phyloP scores from a whole-genome alignment of 2,888 invertebrate genomes.

The Clistopyga incitator region DNA sequence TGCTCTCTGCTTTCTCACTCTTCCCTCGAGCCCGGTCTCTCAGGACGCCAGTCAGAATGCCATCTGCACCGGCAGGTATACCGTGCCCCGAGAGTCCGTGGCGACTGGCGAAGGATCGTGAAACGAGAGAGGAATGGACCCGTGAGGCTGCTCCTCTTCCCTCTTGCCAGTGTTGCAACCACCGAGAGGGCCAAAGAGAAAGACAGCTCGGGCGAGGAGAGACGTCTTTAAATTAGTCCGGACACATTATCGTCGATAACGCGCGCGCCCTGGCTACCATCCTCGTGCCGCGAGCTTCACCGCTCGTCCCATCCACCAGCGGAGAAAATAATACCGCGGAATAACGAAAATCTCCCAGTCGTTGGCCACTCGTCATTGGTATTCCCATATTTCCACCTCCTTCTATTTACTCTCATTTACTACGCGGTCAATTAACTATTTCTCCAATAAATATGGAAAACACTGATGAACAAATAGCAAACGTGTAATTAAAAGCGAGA shows the following conservation, averaged over 20 bases:
- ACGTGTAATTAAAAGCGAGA: too few species aligned
- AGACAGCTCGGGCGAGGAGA: conserved; percentile 72
- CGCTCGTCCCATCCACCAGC: not conserved
- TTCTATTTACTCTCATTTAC: not conserved
- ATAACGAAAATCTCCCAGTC: not conserved
- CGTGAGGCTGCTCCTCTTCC: not conserved
- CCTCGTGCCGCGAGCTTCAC: conserved; percentile 42
- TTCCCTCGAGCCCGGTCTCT: conserved; percentile 43
- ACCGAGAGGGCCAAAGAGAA: conserved; percentile 45
- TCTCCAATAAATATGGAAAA: not conserved
- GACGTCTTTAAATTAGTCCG: conserved; percentile 83
- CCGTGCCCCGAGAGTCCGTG: conserved; percentile 18
- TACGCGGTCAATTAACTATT: too few species aligned
- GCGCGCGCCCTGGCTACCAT: conserved; percentile 62
- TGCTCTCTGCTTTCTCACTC: conserved; percentile 54
- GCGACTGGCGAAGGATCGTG: conserved; percentile 29
- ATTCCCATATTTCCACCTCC: not conserved
- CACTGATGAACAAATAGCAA: too few species aligned
- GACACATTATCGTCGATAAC: conserved; percentile 83
- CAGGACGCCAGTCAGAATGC: conserved; percentile 77
- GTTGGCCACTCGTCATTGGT: conserved; percentile 13
- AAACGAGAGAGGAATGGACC: conserved; percentile 32
- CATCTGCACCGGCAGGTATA: conserved; percentile 74
- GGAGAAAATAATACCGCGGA: not conserved
- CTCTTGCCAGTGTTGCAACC: conserved; percentile 9